Evolutionary conservation across 1,140 invertebrate species (phyloP).

Genomic region (Steinernema feltiae): DNA sequence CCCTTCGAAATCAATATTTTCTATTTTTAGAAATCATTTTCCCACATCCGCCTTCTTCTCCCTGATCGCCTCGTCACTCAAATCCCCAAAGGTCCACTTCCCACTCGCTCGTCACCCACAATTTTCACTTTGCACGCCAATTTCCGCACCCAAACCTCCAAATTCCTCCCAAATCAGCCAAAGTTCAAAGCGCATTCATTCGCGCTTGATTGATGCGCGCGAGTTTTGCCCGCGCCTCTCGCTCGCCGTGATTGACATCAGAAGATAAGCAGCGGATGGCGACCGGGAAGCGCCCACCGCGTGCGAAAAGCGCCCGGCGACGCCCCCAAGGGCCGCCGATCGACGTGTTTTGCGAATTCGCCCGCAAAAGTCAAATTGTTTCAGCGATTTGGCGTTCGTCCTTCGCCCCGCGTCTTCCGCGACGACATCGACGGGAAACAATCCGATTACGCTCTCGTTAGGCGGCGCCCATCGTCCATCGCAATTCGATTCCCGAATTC

Average conservation of each 20-base stretch:
- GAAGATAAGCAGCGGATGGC: background rate
- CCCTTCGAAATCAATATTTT: too few species aligned
- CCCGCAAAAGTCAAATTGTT: slow-evolving; percentile 3
- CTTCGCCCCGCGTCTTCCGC: background rate
- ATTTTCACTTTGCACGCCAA: too few species aligned
- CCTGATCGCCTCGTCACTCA: too few species aligned
- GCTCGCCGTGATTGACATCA: slow-evolving; percentile 7
- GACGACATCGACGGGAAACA: background rate
- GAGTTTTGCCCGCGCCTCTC: background rate
- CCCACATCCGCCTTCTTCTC: too few species aligned
- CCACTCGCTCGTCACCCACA: too few species aligned
- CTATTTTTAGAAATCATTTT: too few species aligned
- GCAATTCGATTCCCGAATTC: background rate
- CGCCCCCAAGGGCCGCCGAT: background rate
- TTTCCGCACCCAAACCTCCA: too few species aligned
- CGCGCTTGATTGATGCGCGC: slow-evolving; percentile 6
- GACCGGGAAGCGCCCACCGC: too few species aligned
- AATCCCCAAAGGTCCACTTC: too few species aligned
- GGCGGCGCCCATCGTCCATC: background rate
- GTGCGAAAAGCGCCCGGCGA: too few species aligned
- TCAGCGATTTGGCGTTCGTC: slow-evolving; percentile 13
- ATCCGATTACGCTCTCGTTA: slow-evolving; percentile 13
- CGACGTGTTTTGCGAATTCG: background rate
- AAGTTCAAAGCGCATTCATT: background rate
- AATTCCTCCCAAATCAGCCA: too few species aligned